Conservation (phyloP, 1,140 invertebrate genomes). For the Dermatophagoides farinae region DNA sequence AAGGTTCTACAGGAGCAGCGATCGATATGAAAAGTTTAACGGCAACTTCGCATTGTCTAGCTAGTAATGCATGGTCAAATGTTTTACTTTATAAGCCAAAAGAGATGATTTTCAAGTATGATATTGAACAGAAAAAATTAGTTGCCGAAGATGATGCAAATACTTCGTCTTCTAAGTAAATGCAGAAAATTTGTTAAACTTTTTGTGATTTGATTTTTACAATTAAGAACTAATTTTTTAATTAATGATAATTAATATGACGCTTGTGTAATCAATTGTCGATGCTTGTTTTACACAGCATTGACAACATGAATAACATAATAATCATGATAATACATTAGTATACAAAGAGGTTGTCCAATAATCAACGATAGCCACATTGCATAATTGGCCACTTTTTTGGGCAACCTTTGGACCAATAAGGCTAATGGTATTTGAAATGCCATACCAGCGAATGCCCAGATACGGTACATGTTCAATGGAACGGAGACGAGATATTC, state of each 20-base stretch:
- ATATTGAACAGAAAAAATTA: neutral
- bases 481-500: constrained; percentile 93
- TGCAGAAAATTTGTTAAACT: neutral
- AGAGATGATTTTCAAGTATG: neutral
- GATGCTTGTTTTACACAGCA: neutral
- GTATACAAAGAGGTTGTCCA: constrained; percentile 93
- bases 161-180: too few species aligned
- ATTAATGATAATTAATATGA: neutral
- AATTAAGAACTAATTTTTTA: neutral
- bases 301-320: constrained; percentile 23
- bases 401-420: constrained; percentile 17
- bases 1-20: neutral
- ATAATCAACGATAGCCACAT: constrained; percentile 43
- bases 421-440: constrained; percentile 28
- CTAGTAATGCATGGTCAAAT: neutral
- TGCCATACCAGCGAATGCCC: constrained; percentile 95
- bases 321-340: constrained; percentile 99
- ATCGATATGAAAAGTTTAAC: neutral
- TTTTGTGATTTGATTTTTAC: neutral
- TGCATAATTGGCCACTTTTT: constrained; percentile 28
- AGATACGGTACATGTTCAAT: constrained; percentile 82
- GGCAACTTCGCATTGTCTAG: neutral
- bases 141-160: neutral
- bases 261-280: neutral
- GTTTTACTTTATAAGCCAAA: constrained; percentile 1